phyloP scores from a whole-genome alignment of 1,140 invertebrate species.

The Platorchestia sp. region DNA sequence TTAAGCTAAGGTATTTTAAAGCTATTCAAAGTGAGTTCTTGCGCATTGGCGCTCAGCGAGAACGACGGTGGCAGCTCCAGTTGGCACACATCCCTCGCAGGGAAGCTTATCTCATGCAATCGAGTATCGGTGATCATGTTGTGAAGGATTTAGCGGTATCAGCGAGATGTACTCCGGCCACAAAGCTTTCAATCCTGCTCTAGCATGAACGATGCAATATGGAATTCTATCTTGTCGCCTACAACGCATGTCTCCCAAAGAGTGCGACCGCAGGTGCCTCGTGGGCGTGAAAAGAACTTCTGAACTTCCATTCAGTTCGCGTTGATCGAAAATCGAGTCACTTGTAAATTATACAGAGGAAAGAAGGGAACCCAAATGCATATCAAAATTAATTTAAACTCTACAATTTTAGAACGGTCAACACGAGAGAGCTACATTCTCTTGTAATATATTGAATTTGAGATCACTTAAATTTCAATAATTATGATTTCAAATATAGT shows the following conservation, averaged over 20 bases:
- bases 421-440: not conserved
- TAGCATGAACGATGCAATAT: slow-evolving; percentile 25
- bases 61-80: not conserved
- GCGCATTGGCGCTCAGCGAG: not conserved
- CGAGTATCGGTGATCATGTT: slow-evolving; percentile 28
- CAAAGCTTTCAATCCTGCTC: slow-evolving; percentile 44
- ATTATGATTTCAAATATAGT: no score
- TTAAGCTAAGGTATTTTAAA: not conserved
- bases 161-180: slow-evolving; percentile 4
- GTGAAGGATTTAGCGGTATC: slow-evolving; percentile 27
- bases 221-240: slow-evolving; percentile 2
- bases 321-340: not conserved
- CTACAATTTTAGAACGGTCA: no score
- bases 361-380: not conserved
- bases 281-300: not conserved
- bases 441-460: not conserved
- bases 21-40: not conserved
- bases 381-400: not conserved
- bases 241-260: not conserved
- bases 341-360: not conserved
- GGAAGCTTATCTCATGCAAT: slow-evolving; percentile 4
- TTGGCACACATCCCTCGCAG: not conserved
- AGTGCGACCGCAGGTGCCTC: not conserved
- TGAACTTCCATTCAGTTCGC: not conserved
- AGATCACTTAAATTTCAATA: not conserved